Evolutionary conservation across 2,113 vertebrate genomes (phyloP).

Genomic region (Ivindomyrus marchei): DNA sequence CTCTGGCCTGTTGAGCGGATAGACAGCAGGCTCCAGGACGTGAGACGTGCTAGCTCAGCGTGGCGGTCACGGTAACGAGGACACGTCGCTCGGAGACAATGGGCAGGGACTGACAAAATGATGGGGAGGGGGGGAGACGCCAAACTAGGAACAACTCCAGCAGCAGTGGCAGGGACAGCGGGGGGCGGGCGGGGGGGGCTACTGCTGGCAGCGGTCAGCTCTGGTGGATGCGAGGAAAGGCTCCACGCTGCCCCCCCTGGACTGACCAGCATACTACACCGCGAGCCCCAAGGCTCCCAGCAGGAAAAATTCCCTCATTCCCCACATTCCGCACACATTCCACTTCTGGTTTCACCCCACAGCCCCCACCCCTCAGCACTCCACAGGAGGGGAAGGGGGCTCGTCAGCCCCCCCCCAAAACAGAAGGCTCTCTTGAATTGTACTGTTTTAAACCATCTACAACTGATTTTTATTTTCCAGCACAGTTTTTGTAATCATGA

Average conservation of each 20-base stretch:
- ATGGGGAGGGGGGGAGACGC: not conserved
- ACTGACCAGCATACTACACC: not conserved
- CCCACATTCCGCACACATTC: constrained; percentile 61
- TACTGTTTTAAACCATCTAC: not conserved
- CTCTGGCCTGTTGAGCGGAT: not conserved
- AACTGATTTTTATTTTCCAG: not conserved
- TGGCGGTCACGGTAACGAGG: not conserved
- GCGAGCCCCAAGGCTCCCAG: constrained; percentile 33
- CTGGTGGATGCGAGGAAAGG: not conserved
- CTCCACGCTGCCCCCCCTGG: constrained; percentile 24
- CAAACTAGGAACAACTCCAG: constrained; percentile 27
- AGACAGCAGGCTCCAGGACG: not conserved
- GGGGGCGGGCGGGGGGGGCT: constrained; percentile 38
- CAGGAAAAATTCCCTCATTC: constrained; percentile 59
- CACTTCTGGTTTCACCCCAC: constrained; percentile 45
- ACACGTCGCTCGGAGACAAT: constrained; percentile 8
- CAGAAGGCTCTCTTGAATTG: constrained; percentile 25
- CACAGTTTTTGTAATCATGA: not conserved
- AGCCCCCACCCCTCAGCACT: not conserved
- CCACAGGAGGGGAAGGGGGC: not conserved
- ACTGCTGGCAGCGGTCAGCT: constrained; percentile 24
- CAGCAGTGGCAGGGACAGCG: constrained; percentile 40
- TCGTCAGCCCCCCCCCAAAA: not conserved
- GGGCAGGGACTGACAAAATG: constrained; percentile 29
- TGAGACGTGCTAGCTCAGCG: not conserved